Base-by-base conservation (phyloP, 2,113 vertebrate genomes). In the Corythornis cristatus region DNA sequence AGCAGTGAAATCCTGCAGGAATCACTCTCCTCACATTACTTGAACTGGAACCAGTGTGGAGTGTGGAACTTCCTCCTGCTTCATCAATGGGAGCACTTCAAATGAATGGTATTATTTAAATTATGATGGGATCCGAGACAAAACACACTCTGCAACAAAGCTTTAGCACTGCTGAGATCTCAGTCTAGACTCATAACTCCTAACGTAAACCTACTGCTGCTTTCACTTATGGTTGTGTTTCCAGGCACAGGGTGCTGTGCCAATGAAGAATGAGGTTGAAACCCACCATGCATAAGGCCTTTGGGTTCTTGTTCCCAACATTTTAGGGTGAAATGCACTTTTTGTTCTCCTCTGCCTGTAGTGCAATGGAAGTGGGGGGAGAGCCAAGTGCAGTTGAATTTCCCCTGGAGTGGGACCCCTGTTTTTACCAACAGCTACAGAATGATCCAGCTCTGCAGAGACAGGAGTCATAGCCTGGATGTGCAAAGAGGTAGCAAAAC, bases 21-120 rank as follows among this genome's bases (percentile, higher is more conserved):
- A 80, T 18, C 16, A 12, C 16, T 67, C 11, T 67, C 16, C 19
- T 7, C 0, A 0, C 5, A 4, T 50, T 43, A 54, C 20, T 46
- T 43, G 51, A 58, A n/a, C 45, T 33, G 25, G 28, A 85, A 18
- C 13, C 0, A 2, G 7, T 29, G 23, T 40, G 51, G 6, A 53
- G 10, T 21, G 16, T 5, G 0, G 26, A 42, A 50, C 43, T 72
- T 62, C 29, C 13, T 60, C 12, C 15, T 42, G 29, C 29, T 40
- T 78, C 75, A 61, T 71, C 53, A 56, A 58, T 75, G 23, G 11
- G 5, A 81, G 5, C 5, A 20, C 2, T 6, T 66, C 29, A 74
- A 12, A 53, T 62, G 83, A 56, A 72, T 28, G 22, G 15, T 0
- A 17, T 11, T 48, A 15, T 67, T 83, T 68, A 60, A 65, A 54